phyloP scores from a whole-genome alignment of 2,888 invertebrate genomes.

The Aproaerema taeniolella region DNA sequence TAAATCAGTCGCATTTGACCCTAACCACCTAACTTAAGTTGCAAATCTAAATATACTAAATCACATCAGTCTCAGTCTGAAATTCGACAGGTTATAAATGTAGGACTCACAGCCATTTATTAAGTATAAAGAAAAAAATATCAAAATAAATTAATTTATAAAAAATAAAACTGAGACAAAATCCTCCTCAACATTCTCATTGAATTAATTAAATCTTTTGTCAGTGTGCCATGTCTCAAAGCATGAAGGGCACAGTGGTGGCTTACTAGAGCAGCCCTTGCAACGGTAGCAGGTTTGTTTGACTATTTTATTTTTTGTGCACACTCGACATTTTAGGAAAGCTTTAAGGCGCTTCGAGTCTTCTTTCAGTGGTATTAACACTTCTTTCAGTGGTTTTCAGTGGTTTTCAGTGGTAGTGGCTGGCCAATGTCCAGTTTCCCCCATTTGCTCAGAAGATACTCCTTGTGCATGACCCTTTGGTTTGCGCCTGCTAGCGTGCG shows the following conservation, averaged over 20 bases:
- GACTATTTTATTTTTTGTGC: constrained; percentile 19
- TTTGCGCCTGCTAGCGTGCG: constrained; percentile 3
- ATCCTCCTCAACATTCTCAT: neutral
- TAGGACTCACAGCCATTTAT: neutral
- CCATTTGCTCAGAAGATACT: neutral
- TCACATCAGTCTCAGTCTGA: neutral
- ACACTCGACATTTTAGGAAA: constrained; percentile 22
- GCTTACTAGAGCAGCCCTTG: constrained; percentile 17
- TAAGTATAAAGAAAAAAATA: neutral
- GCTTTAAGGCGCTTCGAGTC: constrained; percentile 7
- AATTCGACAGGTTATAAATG: neutral
- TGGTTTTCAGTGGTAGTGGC: too few relatives aligned
- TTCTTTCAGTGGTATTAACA: constrained; percentile 1
- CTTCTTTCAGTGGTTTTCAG: neutral
- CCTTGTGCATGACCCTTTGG: neutral
- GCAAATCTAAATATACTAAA: neutral
- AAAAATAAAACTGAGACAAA: neutral
- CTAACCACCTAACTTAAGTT: neutral
- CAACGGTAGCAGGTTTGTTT: constrained; percentile 20
- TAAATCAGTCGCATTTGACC: neutral
- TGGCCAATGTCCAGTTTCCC: constrained; percentile 3
- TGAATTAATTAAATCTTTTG: neutral
- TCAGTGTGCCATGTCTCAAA: constrained; percentile 12
- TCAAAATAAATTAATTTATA: neutral
- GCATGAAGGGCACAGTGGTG: constrained; percentile 18